Conservation (phyloP, 2,888 invertebrate species). For the Ceramica pisi region DNA sequence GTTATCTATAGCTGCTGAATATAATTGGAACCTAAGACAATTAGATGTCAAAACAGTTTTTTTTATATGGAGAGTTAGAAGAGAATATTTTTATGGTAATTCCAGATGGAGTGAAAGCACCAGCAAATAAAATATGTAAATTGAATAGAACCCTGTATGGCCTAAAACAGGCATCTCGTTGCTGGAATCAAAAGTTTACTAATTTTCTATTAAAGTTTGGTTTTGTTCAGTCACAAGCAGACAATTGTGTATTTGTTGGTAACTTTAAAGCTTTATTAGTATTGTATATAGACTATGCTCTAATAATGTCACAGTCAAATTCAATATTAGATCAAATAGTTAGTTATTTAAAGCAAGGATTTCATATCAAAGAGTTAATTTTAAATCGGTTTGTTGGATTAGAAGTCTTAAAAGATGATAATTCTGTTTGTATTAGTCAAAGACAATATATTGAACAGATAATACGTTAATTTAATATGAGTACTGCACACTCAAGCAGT, state of each 20-base stretch:
- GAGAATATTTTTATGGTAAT: no score
- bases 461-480: neutral
- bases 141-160: no score
- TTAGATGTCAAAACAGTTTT: neutral
- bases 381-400: neutral
- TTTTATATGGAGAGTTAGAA: no score
- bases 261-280: conserved; percentile 1
- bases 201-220: neutral
- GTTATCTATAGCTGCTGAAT: no score
- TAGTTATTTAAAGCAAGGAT: neutral
- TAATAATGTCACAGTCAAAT: neutral
- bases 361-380: neutral
- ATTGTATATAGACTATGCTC: neutral
- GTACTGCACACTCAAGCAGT: neutral
- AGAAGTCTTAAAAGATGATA: neutral
- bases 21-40: no score
- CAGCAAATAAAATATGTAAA: no score
- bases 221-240: conserved; percentile 8
- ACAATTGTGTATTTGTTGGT: conserved; percentile 4
- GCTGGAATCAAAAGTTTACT: conserved; percentile 3
- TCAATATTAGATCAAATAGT: neutral
- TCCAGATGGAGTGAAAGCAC: no score
- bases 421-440: neutral
- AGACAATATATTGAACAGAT: neutral
- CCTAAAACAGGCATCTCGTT: neutral